Evolutionary conservation across 1,140 invertebrate species (phyloP).

Genomic region (Drosophila pachea): DNA sequence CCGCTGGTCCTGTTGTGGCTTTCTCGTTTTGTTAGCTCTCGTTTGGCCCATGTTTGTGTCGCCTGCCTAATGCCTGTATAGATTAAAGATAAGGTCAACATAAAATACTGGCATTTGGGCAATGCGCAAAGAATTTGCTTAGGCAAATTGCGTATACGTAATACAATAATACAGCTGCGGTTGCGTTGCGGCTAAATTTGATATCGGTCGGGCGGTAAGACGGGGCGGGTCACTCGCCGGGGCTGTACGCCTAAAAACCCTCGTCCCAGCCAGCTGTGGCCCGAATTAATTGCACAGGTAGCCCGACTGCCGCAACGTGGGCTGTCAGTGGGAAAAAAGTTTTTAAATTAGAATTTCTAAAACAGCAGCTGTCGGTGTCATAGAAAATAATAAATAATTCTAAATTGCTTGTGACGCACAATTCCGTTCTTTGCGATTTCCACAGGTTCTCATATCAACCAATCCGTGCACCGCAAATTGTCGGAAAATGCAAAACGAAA

Average conservation of each 20-base stretch:
- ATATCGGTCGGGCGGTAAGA: slow-evolving; percentile 25
- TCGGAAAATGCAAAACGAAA: slow-evolving; percentile 15
- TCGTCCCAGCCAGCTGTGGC: slow-evolving; percentile 5
- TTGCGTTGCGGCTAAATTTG: slow-evolving; percentile 31
- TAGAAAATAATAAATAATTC: slow-evolving; percentile 42
- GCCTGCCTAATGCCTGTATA: slow-evolving; percentile 66
- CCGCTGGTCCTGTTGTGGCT: slow-evolving; percentile 56
- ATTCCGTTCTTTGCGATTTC: slow-evolving; percentile 17
- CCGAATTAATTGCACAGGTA: slow-evolving; percentile 64
- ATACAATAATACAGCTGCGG: slow-evolving; percentile 52
- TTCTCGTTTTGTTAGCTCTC: slow-evolving; percentile 25
- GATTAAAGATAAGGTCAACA: slow-evolving; percentile 71
- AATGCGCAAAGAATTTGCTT: slow-evolving; percentile 42
- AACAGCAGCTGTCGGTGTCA: slow-evolving; percentile 28
- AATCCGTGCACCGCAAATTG: slow-evolving; percentile 15
- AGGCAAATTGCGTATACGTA: slow-evolving; percentile 55
- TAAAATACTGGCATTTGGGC: slow-evolving; percentile 49
- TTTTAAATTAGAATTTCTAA: slow-evolving; percentile 35
- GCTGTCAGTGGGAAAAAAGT: slow-evolving; percentile 17
- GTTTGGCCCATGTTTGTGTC: slow-evolving; percentile 56
- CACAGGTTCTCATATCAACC: slow-evolving; percentile 23
- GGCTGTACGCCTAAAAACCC: not conserved
- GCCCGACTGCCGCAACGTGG: slow-evolving; percentile 16
- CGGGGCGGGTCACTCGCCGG: not conserved
- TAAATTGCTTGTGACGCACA: slow-evolving; percentile 6